Conservation (phyloP, 2,888 invertebrate species). For the Nasonia oneida region DNA sequence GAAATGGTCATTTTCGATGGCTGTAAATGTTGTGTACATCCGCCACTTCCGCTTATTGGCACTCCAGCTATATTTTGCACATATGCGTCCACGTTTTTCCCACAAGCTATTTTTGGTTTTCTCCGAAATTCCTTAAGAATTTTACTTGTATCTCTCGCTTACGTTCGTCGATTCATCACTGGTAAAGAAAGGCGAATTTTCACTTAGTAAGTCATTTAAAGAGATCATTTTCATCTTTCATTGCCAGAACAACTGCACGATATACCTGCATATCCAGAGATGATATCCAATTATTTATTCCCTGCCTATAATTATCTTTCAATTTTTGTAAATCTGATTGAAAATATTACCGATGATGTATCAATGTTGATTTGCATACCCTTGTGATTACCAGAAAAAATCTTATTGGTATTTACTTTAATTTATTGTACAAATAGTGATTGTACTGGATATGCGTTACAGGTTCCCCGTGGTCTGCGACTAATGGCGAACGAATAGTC, state of each 20-base stretch:
- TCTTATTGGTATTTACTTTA: neutral
- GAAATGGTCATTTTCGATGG: neutral
- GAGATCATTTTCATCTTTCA: constrained; percentile 57
- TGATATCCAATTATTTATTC: constrained; percentile 40
- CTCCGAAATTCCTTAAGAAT: constrained; percentile 13
- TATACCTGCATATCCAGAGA: constrained; percentile 41
- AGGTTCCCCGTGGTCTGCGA: constrained; percentile 77
- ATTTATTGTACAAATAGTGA: neutral
- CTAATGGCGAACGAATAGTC: constrained; percentile 70
- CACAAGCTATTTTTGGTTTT: constrained; percentile 13
- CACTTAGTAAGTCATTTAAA: constrained; percentile 11
- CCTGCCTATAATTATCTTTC: neutral
- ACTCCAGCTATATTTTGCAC: constrained; percentile 24
- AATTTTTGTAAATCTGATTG: neutral
- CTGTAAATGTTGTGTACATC: constrained; percentile 28
- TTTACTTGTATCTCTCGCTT: constrained; percentile 21
- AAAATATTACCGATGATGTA: neutral
- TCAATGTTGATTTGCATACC: neutral
- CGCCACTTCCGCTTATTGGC: constrained; percentile 33
- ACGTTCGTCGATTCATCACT: constrained; percentile 15
- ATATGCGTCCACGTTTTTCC: neutral
- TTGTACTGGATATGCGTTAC: constrained; percentile 56
- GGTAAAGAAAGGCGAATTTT: constrained; percentile 56
- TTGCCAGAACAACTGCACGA: constrained; percentile 54
- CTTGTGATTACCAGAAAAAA: neutral